Percentiles rank a stretch among this genome's conserved stretches.
Conservation (phyloP, 2,113 vertebrate species). For the Macroglossus sobrinus region DNA sequence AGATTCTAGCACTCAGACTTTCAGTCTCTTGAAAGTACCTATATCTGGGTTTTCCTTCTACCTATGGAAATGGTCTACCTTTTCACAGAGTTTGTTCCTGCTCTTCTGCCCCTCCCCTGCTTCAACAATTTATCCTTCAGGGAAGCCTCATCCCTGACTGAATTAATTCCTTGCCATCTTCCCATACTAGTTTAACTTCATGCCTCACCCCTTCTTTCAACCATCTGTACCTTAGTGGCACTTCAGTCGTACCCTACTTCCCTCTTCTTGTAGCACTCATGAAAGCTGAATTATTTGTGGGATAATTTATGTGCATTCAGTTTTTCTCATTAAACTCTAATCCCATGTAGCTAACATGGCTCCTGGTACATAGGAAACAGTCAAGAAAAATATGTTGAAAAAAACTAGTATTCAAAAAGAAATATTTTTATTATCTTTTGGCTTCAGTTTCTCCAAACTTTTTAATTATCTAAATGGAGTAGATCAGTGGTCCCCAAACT, state of each 20-base stretch:
- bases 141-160: not conserved
- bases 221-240: not conserved
- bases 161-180: not conserved
- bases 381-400: not conserved
- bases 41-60: not conserved
- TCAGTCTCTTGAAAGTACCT: not conserved
- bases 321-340: slow-evolving; percentile 7
- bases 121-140: not conserved
- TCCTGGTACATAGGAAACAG: not conserved
- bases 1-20: not conserved
- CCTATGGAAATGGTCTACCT: not conserved
- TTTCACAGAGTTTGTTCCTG: not conserved
- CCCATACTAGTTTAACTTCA: not conserved
- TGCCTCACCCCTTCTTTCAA: not conserved
- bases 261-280: not conserved
- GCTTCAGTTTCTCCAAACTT: not conserved
- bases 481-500: no score
- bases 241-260: not conserved
- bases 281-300: not conserved
- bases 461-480: not conserved
- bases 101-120: not conserved
- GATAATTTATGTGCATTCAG: not conserved
- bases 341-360: not conserved
- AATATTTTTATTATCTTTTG: not conserved
- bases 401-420: not conserved